Evolutionary conservation across 2,888 invertebrate species (phyloP).

Genomic region (Mellilla xanthometata): DNA sequence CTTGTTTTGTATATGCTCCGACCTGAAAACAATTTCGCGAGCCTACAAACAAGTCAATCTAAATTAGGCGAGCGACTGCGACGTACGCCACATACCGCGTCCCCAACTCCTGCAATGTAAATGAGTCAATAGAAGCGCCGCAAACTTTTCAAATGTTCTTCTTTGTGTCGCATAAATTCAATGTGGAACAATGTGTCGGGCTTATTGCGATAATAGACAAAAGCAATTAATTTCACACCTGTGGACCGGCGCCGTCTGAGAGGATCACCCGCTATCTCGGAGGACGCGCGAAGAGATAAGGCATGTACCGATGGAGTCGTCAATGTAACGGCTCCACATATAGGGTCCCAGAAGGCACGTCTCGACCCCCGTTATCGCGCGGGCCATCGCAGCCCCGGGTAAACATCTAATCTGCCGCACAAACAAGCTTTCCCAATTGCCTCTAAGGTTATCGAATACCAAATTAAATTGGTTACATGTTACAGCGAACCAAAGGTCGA

Average conservation of each 20-base stretch:
- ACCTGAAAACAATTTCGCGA: constrained; percentile 56
- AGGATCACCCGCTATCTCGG: constrained; percentile 40
- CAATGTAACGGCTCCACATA: constrained; percentile 63
- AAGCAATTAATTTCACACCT: constrained; percentile 24
- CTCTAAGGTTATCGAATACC: constrained; percentile 69
- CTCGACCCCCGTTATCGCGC: constrained; percentile 63
- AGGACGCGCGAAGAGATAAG: constrained; percentile 60
- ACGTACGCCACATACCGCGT: constrained; percentile 16
- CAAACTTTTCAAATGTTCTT: constrained; percentile 1
- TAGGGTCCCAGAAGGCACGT: constrained; percentile 61
- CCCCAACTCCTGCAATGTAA: constrained; percentile 18
- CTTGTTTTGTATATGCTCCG: constrained; percentile 55
- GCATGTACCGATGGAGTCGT: constrained; percentile 58
- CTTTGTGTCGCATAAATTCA: neutral
- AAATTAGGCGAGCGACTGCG: constrained; percentile 51
- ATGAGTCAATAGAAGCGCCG: constrained; percentile 5
- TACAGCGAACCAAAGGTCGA: constrained; percentile 47
- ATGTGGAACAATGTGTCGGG: neutral
- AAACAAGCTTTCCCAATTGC: constrained; percentile 70
- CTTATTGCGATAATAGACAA: constrained; percentile 8
- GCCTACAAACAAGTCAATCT: constrained; percentile 66
- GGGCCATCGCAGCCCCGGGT: constrained; percentile 69
- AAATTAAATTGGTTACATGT: constrained; percentile 68
- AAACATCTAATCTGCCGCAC: constrained; percentile 71
- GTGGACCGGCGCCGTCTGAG: constrained; percentile 9